These are phyloP conservation scores for Caenorhabditis plicata DNA, from an alignment of 2,888 invertebrate species.

Conservation along the genomic window DNA sequence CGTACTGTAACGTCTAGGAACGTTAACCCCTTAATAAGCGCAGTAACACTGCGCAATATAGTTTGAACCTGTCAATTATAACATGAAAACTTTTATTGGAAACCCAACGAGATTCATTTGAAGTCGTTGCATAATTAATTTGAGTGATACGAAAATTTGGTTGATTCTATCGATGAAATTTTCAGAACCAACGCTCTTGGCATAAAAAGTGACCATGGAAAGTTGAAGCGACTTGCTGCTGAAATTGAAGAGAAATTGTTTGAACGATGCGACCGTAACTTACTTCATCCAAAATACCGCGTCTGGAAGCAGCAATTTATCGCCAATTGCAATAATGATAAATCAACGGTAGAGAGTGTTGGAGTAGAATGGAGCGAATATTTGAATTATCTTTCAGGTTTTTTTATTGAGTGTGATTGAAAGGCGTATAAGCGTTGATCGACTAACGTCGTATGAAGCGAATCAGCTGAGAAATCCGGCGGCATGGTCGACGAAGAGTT, in stretches of 20 bases:
- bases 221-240: conserved; percentile 7
- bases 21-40: too few species aligned
- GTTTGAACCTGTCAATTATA: too few species aligned
- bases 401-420: conserved; percentile 12
- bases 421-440: conserved; percentile 10
- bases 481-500: conserved; percentile 3
- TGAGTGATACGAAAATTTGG: too few species aligned
- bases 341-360: conserved; percentile 3
- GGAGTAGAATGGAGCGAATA: background rate
- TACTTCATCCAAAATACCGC: conserved; percentile 17
- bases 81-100: too few species aligned
- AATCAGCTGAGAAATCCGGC: conserved; percentile 13
- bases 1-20: too few species aligned
- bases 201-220: background rate
- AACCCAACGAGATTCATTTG: too few species aligned
- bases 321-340: conserved; percentile 13
- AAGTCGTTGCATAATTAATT: too few species aligned
- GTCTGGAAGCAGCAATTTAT: conserved; percentile 24
- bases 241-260: conserved; percentile 15
- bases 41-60: too few species aligned
- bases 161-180: too few species aligned
- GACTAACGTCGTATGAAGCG: conserved; percentile 9
- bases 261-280: conserved; percentile 9
- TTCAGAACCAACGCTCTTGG: too few species aligned
- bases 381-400: conserved; percentile 1